Percentiles rank a stretch among this genome's conserved stretches.
These are phyloP conservation scores for Odontocerum albicorne DNA, from an alignment of 2,888 invertebrate genomes.

Conservation along the genomic window DNA sequence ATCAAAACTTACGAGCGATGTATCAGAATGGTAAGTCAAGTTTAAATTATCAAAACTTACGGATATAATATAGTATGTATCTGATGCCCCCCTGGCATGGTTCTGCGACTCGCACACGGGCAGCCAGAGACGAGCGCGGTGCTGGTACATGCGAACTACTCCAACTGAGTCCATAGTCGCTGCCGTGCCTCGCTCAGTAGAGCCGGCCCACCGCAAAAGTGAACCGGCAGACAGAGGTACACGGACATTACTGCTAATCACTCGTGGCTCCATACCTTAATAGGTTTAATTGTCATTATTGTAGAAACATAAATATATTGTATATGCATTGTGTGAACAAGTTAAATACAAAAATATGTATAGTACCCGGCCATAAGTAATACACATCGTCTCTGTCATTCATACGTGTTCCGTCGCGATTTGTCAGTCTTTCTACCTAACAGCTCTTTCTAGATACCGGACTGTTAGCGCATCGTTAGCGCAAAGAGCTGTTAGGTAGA, in stretches of 20 bases:
- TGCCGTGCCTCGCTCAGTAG: conserved; percentile 81
- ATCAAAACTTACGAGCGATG: neutral
- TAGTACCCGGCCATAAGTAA: no score
- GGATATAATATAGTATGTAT: conserved; percentile 37
- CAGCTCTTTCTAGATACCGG: no score
- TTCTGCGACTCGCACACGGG: conserved; percentile 75
- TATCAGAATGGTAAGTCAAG: neutral
- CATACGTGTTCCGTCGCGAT: no score
- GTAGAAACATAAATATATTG: no score
- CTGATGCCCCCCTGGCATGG: conserved; percentile 55
- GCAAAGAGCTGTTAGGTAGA: no score
- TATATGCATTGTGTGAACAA: no score
- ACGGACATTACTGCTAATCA: conserved; percentile 50
- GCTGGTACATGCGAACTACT: conserved; percentile 69
- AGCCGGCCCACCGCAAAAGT: conserved; percentile 75
- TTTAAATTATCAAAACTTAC: conserved; percentile 22
- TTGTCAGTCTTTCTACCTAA: no score
- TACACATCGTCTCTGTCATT: no score
- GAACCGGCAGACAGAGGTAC: conserved; percentile 69
- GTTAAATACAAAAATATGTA: no score
- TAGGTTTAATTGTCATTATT: no score
- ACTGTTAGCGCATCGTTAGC: no score
- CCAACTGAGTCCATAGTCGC: conserved; percentile 77
- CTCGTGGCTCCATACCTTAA: conserved; percentile 31
- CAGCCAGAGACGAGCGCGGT: conserved; percentile 74